A percentile compares a stretch with the other conserved stretches of the same genome.
Conservation (phyloP, 2,797 vertebrate species). For the Argyrosomus regius region DNA sequence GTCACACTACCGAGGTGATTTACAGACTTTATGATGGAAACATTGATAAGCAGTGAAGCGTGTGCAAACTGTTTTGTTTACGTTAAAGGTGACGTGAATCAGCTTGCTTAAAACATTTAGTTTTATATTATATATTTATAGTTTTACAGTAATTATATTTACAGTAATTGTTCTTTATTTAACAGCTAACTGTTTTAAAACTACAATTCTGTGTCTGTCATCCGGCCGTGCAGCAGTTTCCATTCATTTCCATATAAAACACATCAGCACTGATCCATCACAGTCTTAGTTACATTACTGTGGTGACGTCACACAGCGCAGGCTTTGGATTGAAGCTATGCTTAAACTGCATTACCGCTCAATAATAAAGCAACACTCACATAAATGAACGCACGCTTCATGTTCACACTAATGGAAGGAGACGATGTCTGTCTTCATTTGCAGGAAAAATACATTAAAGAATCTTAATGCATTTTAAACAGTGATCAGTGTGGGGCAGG, state of each 20-base stretch:
- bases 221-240: too few relatives aligned
- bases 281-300: neutral
- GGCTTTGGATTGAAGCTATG: conserved; percentile 16
- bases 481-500: neutral
- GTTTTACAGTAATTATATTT: too few relatives aligned
- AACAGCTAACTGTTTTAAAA: neutral
- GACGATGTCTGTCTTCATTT: conserved; percentile 15
- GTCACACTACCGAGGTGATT: too few relatives aligned
- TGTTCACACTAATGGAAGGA: conserved; percentile 28
- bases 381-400: conserved; percentile 34
- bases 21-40: too few relatives aligned
- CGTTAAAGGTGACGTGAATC: too few relatives aligned
- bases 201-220: neutral
- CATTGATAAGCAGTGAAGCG: too few relatives aligned
- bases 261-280: neutral
- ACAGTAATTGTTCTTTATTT: neutral
- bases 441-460: conserved; percentile 18
- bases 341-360: conserved; percentile 10
- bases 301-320: conserved; percentile 18
- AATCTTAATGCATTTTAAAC: conserved; percentile 21
- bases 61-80: too few relatives aligned
- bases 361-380: conserved; percentile 7
- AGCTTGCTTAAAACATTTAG: too few relatives aligned
- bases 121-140: too few relatives aligned
- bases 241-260: conserved; percentile 3